Conservation (phyloP, 1,140 invertebrate genomes). For the Phthorimaea operculella region DNA sequence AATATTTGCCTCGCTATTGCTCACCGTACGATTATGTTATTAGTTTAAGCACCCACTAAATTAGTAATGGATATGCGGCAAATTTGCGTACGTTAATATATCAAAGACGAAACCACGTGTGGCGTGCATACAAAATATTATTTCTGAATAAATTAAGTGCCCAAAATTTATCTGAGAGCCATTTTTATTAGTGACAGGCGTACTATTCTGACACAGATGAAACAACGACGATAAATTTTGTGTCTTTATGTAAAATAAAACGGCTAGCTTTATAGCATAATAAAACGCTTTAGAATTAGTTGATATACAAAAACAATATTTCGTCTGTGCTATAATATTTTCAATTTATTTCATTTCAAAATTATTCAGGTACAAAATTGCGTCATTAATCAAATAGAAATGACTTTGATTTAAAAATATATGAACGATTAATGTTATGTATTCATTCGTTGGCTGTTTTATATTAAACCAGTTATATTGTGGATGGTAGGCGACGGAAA, state of each 20-base stretch:
- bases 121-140: constrained; percentile 5
- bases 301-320: constrained; percentile 31
- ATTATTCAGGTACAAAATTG: constrained; percentile 1
- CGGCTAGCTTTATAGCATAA: constrained; percentile 33
- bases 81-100: background rate
- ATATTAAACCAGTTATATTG: background rate
- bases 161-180: constrained; percentile 4
- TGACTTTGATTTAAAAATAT: background rate
- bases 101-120: no score
- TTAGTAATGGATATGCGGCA: background rate
- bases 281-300: constrained; percentile 37
- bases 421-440: background rate
- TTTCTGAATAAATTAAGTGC: constrained; percentile 2
- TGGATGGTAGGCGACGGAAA: background rate
- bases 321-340: constrained; percentile 22
- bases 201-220: constrained; percentile 27
- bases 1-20: constrained; percentile 28
- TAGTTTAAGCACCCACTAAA: constrained; percentile 7
- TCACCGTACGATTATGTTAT: constrained; percentile 24
- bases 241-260: constrained; percentile 43
- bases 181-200: constrained; percentile 33
- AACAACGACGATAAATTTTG: constrained; percentile 46
- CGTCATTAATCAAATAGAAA: constrained; percentile 2
- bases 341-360: constrained; percentile 24
- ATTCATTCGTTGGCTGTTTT: background rate